Base-by-base conservation (phyloP, 2,113 vertebrate species). In the Sphaerodactylus townsendi region DNA sequence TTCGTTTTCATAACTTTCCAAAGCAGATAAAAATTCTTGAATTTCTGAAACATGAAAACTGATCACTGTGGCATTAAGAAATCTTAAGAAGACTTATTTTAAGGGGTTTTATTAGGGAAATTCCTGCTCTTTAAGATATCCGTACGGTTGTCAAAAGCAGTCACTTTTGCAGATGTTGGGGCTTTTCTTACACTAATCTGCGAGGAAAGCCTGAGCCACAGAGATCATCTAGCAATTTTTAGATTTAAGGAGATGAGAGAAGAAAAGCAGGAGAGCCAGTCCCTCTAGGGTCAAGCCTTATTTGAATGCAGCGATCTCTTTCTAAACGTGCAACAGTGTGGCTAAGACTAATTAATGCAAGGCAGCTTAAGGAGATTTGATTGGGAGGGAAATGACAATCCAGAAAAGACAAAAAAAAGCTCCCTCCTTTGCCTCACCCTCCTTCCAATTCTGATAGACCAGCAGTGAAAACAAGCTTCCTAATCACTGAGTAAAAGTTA, bases 211-310 rank as follows among this genome's bases (percentile, higher is more conserved):
- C 92, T 95, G 94, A 95, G 93, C 93, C 92, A 93, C 93, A 95
- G 94, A 95, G 95, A 95, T 95, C 95, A 95, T 93, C 95, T 95
- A 92, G 93, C 95, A 95, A 95, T 95, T 95, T 95, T 95, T 95
- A 94, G 95, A 95, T 95, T 95, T 95, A 95, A 95, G 92, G 92
- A 95, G 94, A 95, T 93, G 94, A 95, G 95, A 94, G 94, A 92
- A 95, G 94, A 95, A 94, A 95, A 92, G 90, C 91, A 90, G 90
- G 86, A 86, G 93, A 91, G 92, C 93, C 89, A 90, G 93, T 93
- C 92, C 88, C 93, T 92, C 92, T 87, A 91, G 92, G 94, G 94
- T 95, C 93, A 95, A 93, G 90, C 93, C 93, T 92, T 89, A 94
- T 95, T 94, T 94, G 93, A 94, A 95, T 94, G 93, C 94, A 88